These are phyloP conservation scores for Pammene aurita DNA, from an alignment of 2,888 invertebrate species.

Conservation along the genomic window DNA sequence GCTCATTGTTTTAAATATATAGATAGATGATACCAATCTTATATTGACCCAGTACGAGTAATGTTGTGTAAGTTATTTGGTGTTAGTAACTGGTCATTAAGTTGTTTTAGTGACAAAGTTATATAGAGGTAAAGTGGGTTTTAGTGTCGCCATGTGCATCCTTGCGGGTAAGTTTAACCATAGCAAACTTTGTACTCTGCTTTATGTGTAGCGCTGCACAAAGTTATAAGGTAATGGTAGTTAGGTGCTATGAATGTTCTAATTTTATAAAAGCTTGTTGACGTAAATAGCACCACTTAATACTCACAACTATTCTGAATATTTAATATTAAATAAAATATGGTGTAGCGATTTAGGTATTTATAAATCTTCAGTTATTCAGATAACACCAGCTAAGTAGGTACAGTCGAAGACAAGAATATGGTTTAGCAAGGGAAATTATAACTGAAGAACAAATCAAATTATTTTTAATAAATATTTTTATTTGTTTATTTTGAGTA, in stretches of 20 bases:
- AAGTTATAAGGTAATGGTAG: constrained; percentile 39
- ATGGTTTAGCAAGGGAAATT: no score
- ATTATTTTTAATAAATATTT: no score
- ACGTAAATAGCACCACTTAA: constrained; percentile 12
- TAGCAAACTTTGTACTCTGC: constrained; percentile 69
- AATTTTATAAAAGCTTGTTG: constrained; percentile 30
- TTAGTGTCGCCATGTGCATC: constrained; percentile 71
- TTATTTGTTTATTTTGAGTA: no score
- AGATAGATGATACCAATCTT: no score
- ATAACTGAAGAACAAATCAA: no score
- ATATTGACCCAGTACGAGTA: no score
- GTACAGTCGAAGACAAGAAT: no score
- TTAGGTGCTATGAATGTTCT: constrained; percentile 22
- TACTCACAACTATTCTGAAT: background rate
- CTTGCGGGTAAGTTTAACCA: constrained; percentile 69
- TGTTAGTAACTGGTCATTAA: constrained; percentile 41
- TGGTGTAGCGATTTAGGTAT: no score
- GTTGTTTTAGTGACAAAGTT: constrained; percentile 68
- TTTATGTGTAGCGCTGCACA: constrained; percentile 53
- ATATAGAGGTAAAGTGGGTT: constrained; percentile 66
- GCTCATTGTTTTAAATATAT: no score
- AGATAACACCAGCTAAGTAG: no score
- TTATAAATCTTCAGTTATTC: no score
- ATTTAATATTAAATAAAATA: background rate
- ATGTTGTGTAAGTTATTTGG: constrained; percentile 25